Evolutionary conservation across 2,113 vertebrate genomes (phyloP), one percentile per base, ranked within the genome.

Genomic region (Oreochromis tanganicae): DNA sequence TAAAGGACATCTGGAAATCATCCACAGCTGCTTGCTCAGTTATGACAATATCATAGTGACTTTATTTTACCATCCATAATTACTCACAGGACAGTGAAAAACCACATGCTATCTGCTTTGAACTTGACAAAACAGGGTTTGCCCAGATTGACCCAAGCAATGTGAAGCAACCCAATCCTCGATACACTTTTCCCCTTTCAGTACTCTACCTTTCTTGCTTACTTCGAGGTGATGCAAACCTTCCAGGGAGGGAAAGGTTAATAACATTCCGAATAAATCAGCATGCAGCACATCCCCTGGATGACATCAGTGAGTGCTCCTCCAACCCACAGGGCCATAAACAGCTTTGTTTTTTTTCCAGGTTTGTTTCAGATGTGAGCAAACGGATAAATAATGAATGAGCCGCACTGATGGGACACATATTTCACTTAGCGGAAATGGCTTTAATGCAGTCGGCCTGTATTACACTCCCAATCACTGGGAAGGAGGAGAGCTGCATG

Each of bases 381-480:
- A 95, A 95, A 95, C 75, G 93, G 93, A 94, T 96, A 94, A 95
- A 96, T 96, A 96, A 96, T 96, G 93, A 95, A 96, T 96, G 95
- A 95, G 94, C 88, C 55, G 84, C 91, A 84, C 93, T 96, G 95
- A 95, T 90, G 89, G 89, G 94, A 96, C 94, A 94, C 93, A 94
- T 94, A 94, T 96, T 95, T 96, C 94, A 95, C 92, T 95, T 94
- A 93, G 95, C 88, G 87, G 95, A 94, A 95, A 96, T 95, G 93
- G 93, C 92, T 94, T 95, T 94, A 94, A 95, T 94, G 94, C 91
- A 94, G 94, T 95, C 93, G 88, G 87, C 89, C 90, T 91, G 93
- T 88, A 96, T 96, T 95, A 94, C 85, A 85, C 85, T 91, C 81
- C 87, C 88, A 93, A 93, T 95, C 94, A 94, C 85, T 38, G 91